These are phyloP conservation scores for Sinocyclocheilus maitianheensis DNA, from an alignment of 2,113 vertebrate species.

Conservation along the genomic window DNA sequence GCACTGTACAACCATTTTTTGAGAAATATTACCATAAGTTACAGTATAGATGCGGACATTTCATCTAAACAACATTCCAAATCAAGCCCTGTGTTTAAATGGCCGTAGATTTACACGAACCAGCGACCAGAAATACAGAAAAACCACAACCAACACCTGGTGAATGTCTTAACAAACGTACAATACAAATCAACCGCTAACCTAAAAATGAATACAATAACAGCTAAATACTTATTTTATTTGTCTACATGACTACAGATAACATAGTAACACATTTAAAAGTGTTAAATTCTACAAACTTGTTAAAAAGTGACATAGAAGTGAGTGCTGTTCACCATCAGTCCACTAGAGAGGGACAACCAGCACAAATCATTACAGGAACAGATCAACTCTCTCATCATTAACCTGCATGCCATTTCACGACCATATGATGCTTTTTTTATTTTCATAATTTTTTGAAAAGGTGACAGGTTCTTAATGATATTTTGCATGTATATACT, in stretches of 20 bases:
- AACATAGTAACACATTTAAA: conserved; percentile 28
- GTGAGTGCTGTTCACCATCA: neutral
- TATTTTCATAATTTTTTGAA: neutral
- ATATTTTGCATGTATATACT: no score
- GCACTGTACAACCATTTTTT: neutral
- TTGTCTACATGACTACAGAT: conserved; percentile 3
- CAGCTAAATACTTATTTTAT: neutral
- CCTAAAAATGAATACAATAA: neutral
- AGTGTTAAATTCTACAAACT: neutral
- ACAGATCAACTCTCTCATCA: neutral
- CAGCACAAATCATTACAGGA: neutral
- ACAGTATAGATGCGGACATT: neutral
- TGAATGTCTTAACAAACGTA: neutral
- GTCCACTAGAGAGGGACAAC: conserved; percentile 21
- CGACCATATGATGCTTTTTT: neutral
- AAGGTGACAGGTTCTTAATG: no score
- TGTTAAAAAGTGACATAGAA: neutral
- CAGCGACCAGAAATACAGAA: neutral
- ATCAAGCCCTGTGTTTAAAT: no score
- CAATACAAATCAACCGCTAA: conserved; percentile 3
- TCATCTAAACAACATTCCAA: neutral
- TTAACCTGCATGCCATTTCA: neutral
- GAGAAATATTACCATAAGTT: neutral
- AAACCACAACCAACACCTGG: neutral
- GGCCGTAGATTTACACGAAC: neutral